Conservation (phyloP, 2,888 invertebrate genomes). For the Microplitis manilae region DNA sequence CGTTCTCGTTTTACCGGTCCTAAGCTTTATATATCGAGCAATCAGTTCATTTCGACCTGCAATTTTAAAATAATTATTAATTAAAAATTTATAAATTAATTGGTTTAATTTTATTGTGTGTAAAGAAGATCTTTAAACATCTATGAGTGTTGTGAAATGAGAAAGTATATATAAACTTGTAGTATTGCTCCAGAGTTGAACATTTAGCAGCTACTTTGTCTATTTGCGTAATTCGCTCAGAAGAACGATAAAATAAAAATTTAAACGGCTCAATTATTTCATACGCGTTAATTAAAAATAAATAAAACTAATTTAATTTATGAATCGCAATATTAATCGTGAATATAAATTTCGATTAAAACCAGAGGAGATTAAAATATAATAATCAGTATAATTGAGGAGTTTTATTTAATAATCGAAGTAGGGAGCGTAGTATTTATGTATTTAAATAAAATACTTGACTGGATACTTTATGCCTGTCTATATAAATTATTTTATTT, state of each 20-base stretch:
- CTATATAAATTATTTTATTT: constrained; percentile 36
- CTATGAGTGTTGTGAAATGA: constrained; percentile 1
- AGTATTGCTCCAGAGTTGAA: constrained; percentile 1
- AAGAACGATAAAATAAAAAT: constrained; percentile 35
- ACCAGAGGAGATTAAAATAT: neutral
- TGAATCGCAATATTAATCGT: neutral
- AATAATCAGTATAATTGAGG: neutral
- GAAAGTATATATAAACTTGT: constrained; percentile 9
- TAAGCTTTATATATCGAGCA: constrained; percentile 99
- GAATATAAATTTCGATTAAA: neutral
- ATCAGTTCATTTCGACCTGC: constrained; percentile 99
- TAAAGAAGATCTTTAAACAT: too few species aligned
- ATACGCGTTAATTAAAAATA: constrained; percentile 17
- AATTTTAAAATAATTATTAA: constrained; percentile 69
- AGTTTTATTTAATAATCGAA: neutral
- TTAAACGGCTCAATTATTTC: constrained; percentile 32
- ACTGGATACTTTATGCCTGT: constrained; percentile 21
- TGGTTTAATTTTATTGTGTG: too few species aligned
- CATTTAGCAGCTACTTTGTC: constrained; percentile 19
- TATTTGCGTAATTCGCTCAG: constrained; percentile 24
- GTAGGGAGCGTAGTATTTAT: neutral
- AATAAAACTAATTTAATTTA: constrained; percentile 8
- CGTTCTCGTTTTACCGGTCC: constrained; percentile 99
- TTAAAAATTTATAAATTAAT: neutral
- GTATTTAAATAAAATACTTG: neutral